Evolutionary conservation across 2,113 vertebrate genomes (phyloP).

Genomic region (Bufo bufo): DNA sequence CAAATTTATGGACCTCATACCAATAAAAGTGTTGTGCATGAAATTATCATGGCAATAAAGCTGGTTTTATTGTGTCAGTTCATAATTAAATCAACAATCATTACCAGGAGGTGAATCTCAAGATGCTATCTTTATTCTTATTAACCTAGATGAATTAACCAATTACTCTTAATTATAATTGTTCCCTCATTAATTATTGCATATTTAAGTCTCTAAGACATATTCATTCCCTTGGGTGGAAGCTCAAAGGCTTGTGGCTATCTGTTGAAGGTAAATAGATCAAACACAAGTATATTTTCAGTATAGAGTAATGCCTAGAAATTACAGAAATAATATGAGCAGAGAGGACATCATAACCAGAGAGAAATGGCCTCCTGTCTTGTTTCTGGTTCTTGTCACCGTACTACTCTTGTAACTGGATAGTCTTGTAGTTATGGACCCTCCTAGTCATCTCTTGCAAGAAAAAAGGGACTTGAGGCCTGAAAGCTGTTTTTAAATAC

Average conservation of each 20-base stretch:
- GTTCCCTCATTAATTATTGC: conserved; percentile 50
- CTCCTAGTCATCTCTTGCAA: not conserved
- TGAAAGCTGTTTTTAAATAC: not conserved
- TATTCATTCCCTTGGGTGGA: not conserved
- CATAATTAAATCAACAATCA: conserved; percentile 46
- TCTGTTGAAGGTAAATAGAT: not conserved
- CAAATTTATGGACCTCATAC: not conserved
- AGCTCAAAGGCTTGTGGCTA: not conserved
- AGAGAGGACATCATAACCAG: not conserved
- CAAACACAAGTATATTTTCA: not conserved
- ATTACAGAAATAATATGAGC: too few relatives aligned
- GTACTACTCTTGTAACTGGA: not conserved
- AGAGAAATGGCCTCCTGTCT: not conserved
- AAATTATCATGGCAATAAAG: conserved; percentile 35
- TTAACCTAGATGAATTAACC: conserved; percentile 47
- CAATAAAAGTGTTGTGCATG: not conserved
- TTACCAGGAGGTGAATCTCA: conserved; percentile 43
- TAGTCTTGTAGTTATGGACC: not conserved
- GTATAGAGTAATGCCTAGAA: not conserved
- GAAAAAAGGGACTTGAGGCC: not conserved
- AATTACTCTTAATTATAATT: conserved; percentile 51
- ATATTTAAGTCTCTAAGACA: conserved; percentile 26
- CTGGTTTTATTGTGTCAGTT: conserved; percentile 20
- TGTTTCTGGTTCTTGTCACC: not conserved
- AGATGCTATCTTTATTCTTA: conserved; percentile 34